Base-by-base conservation (phyloP, 1,140 invertebrate genomes). In the Saccostrea echinata region DNA sequence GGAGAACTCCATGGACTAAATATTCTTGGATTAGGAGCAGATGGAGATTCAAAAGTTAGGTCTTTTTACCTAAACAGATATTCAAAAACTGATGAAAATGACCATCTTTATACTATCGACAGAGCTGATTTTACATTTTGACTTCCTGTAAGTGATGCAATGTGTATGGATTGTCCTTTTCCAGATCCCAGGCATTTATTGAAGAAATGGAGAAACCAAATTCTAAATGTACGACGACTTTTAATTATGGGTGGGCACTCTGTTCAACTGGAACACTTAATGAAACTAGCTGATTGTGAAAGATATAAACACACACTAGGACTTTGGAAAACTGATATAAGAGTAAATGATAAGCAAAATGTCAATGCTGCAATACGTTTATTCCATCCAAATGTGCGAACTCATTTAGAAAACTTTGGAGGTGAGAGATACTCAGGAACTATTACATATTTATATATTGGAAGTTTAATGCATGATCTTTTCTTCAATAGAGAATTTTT, bases 251-350 rank as follows among this genome's bases (percentile, higher is more conserved):
- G 82, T 53, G n/a, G 30, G n/a, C 18, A 55, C 55, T 53, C 30
- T 18, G 51, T 84, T 24, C 82, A 84, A n/a, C 82, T 84, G 12
- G 82, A 84, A 24, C 82, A 84, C 52, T 55, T 57, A 43, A 84
- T 84, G 82, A 43, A 84, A 55, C 12, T 84, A 30, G 82, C 82
- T 21, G 82, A 84, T 30, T 27, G 13, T 27, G 82, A 84, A 84
- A n/a, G 4, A 9, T 84, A 82, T 30, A 84, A 84, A n/a, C 51
- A 84, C 52, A 84, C 18, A 27, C 51, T 84, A n/a, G 82, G 82
- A 27, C 30, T 84, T 16, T 84, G 82, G 82, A 84, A 84, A 55
- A 84, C 82, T n/a, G 82, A 84, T 55, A 84, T 84, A n/a, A 52
- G 24, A 53, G 82, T 84, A 18, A 84, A 55, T 53, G 82, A 84